Evolutionary conservation across 2,797 vertebrate genomes (phyloP), one percentile per base, ranked within the genome.

Genomic region (Pyrocephalus nanus): DNA sequence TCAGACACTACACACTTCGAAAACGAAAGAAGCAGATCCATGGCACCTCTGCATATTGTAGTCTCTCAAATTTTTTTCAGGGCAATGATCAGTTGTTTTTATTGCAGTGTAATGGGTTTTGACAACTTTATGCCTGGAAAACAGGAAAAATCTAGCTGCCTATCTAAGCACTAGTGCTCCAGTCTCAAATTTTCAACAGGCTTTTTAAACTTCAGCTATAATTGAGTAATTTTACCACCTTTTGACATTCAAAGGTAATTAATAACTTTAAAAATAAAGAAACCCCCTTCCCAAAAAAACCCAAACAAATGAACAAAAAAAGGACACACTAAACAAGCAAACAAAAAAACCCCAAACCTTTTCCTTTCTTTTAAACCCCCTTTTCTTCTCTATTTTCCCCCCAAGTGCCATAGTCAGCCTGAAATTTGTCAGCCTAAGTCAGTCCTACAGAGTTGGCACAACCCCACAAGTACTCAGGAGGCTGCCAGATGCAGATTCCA

Each of bases 401-500:
- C 1, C 36, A 43, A n/a, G 15, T 81, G 17, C 32, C 6, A 11
- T 8, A 79, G 26, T 29, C 83, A 82, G 30, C 13, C 38, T 51
- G 40, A 88, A 75, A 91, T 95, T 73, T 88, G 20, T 79, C 55
- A 86, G 15, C 51, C 11, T 55, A 38, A 65, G 45, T 74, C 42
- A 73, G 26, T 47, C 45, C 48, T 6, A 2, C 26, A 61, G 78
- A 71, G 26, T 4, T 95, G 85, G 71, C 83, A 85, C 29, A 71
- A 29, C 12, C 67, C n/a, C 30, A 54, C 34, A 18, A 18, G 43
- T 48, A 72, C n/a, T 89, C 54, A 0, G 30, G 64, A 94, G 42
- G 45, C 57, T 93, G 60, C 80, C 92, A 92, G 93, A 76, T 94
- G 91, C 57, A 94, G 66, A 94, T 89, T 94, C 93, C 75, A 96